Evolutionary conservation across 2,797 vertebrate species (phyloP).

Genomic region (Myotis planiceps): DNA sequence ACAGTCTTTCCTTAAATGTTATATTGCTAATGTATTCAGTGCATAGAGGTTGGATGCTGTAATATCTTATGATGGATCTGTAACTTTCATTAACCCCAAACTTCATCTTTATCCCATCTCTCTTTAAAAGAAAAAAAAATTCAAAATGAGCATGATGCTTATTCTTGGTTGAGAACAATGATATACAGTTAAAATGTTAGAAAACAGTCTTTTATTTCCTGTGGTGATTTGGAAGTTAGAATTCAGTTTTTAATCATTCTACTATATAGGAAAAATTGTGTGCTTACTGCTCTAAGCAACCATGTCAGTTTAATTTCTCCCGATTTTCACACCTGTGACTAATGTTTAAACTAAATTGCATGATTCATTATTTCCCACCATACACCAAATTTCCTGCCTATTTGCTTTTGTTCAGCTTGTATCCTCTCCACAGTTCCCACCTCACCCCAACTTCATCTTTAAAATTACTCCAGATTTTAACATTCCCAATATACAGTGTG

Average conservation of each 20-base stretch:
- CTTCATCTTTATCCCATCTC: not conserved
- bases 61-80: not conserved
- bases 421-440: not conserved
- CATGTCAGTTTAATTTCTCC: not conserved
- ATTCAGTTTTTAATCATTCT: not conserved
- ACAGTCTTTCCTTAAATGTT: not conserved
- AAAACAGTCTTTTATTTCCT: not conserved
- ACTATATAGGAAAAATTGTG: not conserved
- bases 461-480: not conserved
- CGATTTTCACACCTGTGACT: not conserved
- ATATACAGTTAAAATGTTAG: not conserved
- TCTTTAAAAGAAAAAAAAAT: not conserved
- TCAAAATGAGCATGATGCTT: not conserved
- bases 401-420: not conserved
- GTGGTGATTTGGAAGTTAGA: not conserved
- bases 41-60: not conserved
- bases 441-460: not conserved
- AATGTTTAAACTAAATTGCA: not conserved
- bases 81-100: not conserved
- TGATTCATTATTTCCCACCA: not conserved
- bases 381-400: not conserved
- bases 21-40: not conserved
- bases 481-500: not conserved
- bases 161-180: not conserved
- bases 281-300: not conserved